Evolutionary conservation across 2,113 vertebrate species (phyloP).

Genomic region (Ramphastos sulfuratus): DNA sequence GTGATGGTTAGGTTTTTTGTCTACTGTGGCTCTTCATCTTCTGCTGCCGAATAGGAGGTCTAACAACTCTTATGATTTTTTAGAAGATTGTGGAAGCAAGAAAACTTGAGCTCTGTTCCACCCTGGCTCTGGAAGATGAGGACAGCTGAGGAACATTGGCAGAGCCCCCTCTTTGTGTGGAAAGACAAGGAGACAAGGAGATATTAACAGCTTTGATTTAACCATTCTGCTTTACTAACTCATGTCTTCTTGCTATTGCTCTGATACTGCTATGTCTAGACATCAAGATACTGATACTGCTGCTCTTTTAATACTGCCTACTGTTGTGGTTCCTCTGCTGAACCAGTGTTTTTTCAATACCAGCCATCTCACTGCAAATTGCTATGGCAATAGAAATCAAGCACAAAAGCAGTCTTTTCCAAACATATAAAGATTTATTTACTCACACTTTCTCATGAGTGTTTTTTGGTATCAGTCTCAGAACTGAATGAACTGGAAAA

Average conservation of each 20-base stretch:
- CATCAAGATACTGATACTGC: background rate
- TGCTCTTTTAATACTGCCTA: background rate
- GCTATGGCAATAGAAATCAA: conserved; percentile 21
- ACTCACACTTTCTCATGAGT: conserved; percentile 25
- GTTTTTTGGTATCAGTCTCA: background rate
- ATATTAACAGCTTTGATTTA: background rate
- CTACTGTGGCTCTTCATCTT: background rate
- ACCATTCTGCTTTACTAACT: background rate
- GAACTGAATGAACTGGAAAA: background rate
- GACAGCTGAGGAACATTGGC: background rate
- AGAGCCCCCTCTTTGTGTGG: background rate
- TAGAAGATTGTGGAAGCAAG: background rate
- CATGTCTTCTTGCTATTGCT: background rate
- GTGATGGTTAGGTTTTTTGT: background rate
- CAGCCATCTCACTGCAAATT: background rate
- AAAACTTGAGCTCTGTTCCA: background rate
- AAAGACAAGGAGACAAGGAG: background rate
- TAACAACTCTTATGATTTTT: background rate
- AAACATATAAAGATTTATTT: conserved; percentile 14
- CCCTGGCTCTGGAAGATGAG: background rate
- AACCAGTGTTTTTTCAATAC: background rate
- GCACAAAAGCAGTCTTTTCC: background rate
- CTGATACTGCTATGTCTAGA: background rate
- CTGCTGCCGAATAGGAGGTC: background rate
- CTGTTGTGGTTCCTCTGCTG: background rate